These are phyloP conservation scores for Diorhabda carinulata DNA, from an alignment of 1,140 invertebrate genomes.

Conservation along the genomic window DNA sequence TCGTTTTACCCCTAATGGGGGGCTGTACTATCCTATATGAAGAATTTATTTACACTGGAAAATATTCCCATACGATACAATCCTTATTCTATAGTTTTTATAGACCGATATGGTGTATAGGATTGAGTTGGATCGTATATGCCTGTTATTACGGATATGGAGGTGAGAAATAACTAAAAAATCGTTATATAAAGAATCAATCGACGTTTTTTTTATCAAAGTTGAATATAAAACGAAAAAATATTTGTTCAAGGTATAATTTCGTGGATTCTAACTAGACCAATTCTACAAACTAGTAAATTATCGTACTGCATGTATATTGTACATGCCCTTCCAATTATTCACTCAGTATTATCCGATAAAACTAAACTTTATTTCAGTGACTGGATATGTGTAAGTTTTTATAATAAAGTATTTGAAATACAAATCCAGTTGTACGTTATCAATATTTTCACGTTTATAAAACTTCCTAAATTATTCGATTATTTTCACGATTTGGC, in stretches of 20 bases:
- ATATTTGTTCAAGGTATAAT: conserved; percentile 24
- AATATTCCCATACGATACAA: conserved; percentile 19
- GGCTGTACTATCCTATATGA: conserved; percentile 22
- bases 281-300: conserved; percentile 31
- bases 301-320: conserved; percentile 39
- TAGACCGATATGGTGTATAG: conserved; percentile 33
- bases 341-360: conserved; percentile 8
- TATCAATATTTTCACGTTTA: neutral
- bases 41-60: conserved; percentile 16
- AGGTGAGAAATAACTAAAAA: conserved; percentile 22
- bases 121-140: conserved; percentile 37
- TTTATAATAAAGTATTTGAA: neutral
- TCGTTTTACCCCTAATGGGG: conserved; percentile 22
- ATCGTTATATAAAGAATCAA: too few species aligned
- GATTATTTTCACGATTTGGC: neutral
- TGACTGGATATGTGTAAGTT: conserved; percentile 24
- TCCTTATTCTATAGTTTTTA: conserved; percentile 27
- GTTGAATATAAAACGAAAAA: too few species aligned
- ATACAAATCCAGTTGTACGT: neutral
- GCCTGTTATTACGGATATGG: conserved; percentile 35
- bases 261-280: conserved; percentile 32
- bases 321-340: conserved; percentile 26
- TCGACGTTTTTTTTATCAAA: too few species aligned
- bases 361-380: conserved; percentile 22
- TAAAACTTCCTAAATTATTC: neutral